phyloP scores from a whole-genome alignment of 2,888 invertebrate species.

The Acronicta psi region DNA sequence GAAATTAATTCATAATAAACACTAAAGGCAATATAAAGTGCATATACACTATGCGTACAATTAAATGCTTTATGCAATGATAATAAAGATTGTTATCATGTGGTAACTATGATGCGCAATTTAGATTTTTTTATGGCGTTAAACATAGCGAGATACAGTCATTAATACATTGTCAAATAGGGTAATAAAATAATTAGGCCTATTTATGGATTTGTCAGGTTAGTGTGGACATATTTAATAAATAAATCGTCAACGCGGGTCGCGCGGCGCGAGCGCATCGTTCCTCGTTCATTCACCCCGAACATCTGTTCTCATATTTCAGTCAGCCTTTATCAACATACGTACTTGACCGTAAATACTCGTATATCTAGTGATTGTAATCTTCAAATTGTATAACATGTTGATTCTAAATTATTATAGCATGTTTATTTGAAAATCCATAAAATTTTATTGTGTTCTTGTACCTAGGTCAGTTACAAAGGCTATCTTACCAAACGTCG shows the following conservation, averaged over 20 bases:
- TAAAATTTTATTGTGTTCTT: constrained; percentile 49
- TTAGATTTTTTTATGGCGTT: constrained; percentile 43
- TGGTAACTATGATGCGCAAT: constrained; percentile 43
- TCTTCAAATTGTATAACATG: constrained; percentile 52
- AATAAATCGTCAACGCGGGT: constrained; percentile 70
- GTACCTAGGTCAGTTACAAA: constrained; percentile 56
- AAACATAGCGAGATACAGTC: constrained; percentile 41
- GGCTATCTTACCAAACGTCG: constrained; percentile 45
- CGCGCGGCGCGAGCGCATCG: constrained; percentile 68
- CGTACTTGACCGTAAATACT: constrained; percentile 70
- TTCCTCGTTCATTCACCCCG: constrained; percentile 78
- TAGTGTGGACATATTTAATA: constrained; percentile 67
- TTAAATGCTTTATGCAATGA: constrained; percentile 40
- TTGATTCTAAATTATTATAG: constrained; percentile 37
- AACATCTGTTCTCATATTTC: constrained; percentile 87
- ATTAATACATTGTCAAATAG: constrained; percentile 53
- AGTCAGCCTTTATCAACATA: constrained; percentile 77
- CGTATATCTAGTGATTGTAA: constrained; percentile 51
- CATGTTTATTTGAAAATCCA: constrained; percentile 45
- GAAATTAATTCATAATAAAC: constrained; percentile 22
- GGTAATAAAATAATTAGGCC: constrained; percentile 59
- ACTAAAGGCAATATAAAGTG: constrained; percentile 16
- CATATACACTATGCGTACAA: constrained; percentile 22
- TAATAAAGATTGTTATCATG: constrained; percentile 55
- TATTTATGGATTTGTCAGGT: constrained; percentile 67